Percentiles rank a stretch among this genome's conserved stretches.
Evolutionary conservation across 2,888 invertebrate genomes (phyloP).

Genomic region (Temnothorax ravouxi): DNA sequence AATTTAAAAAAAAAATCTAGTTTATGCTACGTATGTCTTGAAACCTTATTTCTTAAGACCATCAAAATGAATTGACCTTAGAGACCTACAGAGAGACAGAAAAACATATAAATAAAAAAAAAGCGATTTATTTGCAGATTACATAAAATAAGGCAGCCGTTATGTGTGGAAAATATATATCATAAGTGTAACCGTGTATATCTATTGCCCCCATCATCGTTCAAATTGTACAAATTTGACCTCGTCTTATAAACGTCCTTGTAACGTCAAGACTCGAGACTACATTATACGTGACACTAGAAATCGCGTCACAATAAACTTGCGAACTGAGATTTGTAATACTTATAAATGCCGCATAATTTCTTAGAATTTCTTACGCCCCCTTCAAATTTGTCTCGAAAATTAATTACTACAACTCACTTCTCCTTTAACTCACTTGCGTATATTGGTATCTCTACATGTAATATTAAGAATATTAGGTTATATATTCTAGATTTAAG

Average conservation of each 20-base stretch:
- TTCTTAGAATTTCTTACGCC: conserved; percentile 47
- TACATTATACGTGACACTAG: conserved; percentile 44
- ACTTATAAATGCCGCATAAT: conserved; percentile 45
- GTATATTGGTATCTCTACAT: conserved; percentile 65
- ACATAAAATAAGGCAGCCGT: conserved; percentile 51
- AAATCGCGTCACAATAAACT: conserved; percentile 58
- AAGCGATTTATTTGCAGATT: conserved; percentile 31
- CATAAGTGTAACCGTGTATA: conserved; percentile 57
- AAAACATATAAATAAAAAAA: conserved; percentile 5
- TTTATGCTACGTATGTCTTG: not conserved
- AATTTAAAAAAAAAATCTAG: conserved; percentile 8
- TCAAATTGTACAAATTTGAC: conserved; percentile 66
- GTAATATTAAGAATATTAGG: conserved; percentile 58
- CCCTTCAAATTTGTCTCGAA: conserved; percentile 51
- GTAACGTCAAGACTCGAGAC: conserved; percentile 58
- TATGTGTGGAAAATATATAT: conserved; percentile 58
- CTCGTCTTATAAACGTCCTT: conserved; percentile 59
- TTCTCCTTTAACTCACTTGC: conserved; percentile 52
- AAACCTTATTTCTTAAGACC: conserved; percentile 4
- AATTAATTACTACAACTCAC: conserved; percentile 41
- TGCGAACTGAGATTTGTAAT: conserved; percentile 55
- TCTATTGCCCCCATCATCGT: conserved; percentile 55
- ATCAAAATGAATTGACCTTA: not conserved
- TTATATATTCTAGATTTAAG: conserved; percentile 59
- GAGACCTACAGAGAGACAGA: not conserved